These are phyloP conservation scores for Onthophagus sagittarius DNA, from an alignment of 2,888 invertebrate species.

Conservation along the genomic window DNA sequence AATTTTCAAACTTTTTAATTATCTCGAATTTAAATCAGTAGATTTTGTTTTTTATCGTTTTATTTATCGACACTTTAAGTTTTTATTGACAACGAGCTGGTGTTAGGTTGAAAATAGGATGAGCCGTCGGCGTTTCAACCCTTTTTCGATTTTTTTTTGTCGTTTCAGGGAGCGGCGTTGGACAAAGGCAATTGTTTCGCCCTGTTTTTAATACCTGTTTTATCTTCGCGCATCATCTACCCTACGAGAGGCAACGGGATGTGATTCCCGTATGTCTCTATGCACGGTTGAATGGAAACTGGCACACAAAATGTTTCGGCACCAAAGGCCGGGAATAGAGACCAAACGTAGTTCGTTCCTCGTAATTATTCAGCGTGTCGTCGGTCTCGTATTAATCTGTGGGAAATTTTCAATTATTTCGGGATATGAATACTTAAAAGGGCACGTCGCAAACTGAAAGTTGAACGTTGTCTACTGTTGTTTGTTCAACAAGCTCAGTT, in stretches of 20 bases:
- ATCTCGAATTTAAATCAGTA: too few species aligned
- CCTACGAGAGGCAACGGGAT: not conserved
- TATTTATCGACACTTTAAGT: not conserved
- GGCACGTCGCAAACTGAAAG: not conserved
- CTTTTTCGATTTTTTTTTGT: not conserved
- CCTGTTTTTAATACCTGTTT: conserved; percentile 10
- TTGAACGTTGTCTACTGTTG: not conserved
- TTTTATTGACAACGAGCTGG: not conserved
- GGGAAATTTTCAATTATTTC: conserved; percentile 11
- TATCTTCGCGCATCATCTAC: conserved; percentile 5
- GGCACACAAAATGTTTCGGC: not conserved
- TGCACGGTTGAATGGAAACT: not conserved
- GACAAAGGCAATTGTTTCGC: conserved; percentile 12
- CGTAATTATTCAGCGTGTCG: conserved; percentile 8
- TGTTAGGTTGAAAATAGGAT: not conserved
- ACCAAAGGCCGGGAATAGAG: not conserved
- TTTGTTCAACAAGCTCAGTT: not conserved
- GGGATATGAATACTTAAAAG: not conserved
- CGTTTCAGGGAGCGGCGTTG: not conserved
- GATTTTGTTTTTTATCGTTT: too few species aligned
- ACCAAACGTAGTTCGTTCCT: not conserved
- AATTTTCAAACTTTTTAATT: too few species aligned
- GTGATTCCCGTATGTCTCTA: not conserved
- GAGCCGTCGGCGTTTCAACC: not conserved
- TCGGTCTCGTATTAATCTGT: not conserved